A percentile compares a stretch with the other conserved stretches of the same genome.
These are phyloP conservation scores for Plebejus melissa DNA, from an alignment of 2,888 invertebrate genomes.

Conservation along the genomic window DNA sequence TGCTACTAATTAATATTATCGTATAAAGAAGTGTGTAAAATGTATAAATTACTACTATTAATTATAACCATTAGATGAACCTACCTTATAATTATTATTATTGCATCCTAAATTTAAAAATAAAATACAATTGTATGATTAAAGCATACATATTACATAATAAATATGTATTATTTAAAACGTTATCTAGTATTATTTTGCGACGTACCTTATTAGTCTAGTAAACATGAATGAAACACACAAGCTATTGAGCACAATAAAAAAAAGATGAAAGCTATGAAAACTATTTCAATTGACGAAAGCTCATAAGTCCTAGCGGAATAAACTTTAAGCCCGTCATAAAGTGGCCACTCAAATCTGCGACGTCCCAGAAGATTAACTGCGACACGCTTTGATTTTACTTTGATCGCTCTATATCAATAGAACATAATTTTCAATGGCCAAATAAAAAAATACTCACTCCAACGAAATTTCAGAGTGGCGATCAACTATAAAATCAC, in stretches of 20 bases:
- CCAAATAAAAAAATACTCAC: slow-evolving; percentile 53
- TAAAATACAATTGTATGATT: neutral
- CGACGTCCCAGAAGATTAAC: slow-evolving; percentile 65
- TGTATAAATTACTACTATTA: no score
- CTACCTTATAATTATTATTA: no score
- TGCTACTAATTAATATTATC: neutral
- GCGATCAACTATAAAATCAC: slow-evolving; percentile 41
- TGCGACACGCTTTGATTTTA: slow-evolving; percentile 68
- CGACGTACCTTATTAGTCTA: neutral
- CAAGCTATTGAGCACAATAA: neutral
- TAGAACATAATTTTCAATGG: slow-evolving; percentile 24
- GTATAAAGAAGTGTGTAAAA: neutral
- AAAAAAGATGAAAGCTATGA: neutral
- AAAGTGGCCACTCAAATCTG: slow-evolving; percentile 65
- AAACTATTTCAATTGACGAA: slow-evolving; percentile 20
- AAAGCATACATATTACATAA: neutral
- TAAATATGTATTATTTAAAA: neutral
- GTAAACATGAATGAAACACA: neutral
- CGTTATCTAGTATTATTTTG: neutral
- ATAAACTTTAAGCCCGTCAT: slow-evolving; percentile 36
- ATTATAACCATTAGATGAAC: no score
- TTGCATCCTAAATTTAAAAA: no score
- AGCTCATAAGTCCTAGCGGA: slow-evolving; percentile 25
- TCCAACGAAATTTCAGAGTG: slow-evolving; percentile 49
- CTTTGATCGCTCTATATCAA: slow-evolving; percentile 39